A percentile compares a stretch with the other conserved stretches of the same genome.
Conservation (phyloP, 1,140 invertebrate species). For the Nephila pilipes region DNA sequence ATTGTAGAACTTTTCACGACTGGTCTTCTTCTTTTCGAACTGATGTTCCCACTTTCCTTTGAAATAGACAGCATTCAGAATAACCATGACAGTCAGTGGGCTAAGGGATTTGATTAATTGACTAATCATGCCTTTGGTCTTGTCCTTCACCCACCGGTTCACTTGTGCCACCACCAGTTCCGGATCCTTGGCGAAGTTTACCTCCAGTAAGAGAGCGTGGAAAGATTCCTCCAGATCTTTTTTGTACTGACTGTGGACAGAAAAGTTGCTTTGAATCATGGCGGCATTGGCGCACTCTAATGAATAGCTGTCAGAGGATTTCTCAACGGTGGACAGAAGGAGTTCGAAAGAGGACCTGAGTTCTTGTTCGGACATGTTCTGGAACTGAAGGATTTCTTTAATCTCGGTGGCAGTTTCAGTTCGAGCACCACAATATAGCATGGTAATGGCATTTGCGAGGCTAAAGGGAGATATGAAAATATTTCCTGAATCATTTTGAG, state of each 20-base stretch:
- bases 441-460: conserved; percentile 77
- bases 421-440: conserved; percentile 78
- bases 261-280: neutral
- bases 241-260: conserved; percentile 15
- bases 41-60: conserved; percentile 88
- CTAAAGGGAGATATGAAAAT: conserved; percentile 78
- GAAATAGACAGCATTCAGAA: conserved; percentile 82
- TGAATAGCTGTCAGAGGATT: neutral
- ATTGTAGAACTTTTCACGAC: conserved; percentile 84
- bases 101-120: conserved; percentile 83
- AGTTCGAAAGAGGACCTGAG: neutral
- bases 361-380: neutral
- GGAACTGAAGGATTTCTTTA: conserved; percentile 32
- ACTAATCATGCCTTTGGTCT: conserved; percentile 85
- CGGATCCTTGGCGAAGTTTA: neutral
- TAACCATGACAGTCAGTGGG: neutral
- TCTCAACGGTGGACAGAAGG: neutral
- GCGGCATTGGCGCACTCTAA: conserved; percentile 4
- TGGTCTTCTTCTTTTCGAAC: conserved; percentile 84
- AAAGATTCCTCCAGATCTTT: neutral
- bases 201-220: neutral
- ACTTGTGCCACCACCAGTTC: conserved; percentile 83
- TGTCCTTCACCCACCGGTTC: conserved; percentile 86
- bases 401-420: conserved; percentile 77
- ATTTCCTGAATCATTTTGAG: neutral